A percentile compares a stretch with the other conserved stretches of the same genome.
These are phyloP conservation scores for Barbus barbus DNA, from an alignment of 2,113 vertebrate species.

Conservation along the genomic window DNA sequence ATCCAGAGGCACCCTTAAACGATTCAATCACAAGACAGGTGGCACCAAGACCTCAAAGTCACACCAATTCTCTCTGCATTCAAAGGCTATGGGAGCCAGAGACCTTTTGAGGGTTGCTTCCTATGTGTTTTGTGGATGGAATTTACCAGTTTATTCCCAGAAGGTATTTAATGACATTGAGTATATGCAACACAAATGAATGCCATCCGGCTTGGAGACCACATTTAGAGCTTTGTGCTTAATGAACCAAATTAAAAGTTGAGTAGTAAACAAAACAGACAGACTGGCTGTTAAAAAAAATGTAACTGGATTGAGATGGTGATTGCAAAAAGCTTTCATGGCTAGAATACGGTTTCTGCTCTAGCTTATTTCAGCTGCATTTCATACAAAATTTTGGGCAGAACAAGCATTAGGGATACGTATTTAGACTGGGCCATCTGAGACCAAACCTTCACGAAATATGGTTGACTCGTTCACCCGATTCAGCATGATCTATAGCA, in stretches of 20 bases:
- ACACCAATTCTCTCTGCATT: background rate
- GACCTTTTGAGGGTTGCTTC: background rate
- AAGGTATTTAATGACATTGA: background rate
- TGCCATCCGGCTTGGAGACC: background rate
- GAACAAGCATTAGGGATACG: background rate
- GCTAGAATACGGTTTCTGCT: slow-evolving; percentile 31
- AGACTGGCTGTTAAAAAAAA: background rate
- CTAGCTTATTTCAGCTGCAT: slow-evolving; percentile 29
- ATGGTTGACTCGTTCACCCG: slow-evolving; percentile 35
- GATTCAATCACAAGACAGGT: slow-evolving; percentile 45
- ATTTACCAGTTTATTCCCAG: background rate
- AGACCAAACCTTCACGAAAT: slow-evolving; percentile 17
- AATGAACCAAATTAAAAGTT: background rate
- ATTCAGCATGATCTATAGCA: slow-evolving; percentile 55
- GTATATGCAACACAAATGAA: background rate
- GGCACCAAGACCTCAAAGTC: slow-evolving; percentile 9
- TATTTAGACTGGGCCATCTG: background rate
- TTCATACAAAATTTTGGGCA: background rate
- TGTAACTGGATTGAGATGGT: background rate
- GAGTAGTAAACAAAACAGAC: slow-evolving; percentile 22
- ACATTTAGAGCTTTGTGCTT: background rate
- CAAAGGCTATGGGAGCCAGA: background rate
- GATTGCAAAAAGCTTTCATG: slow-evolving; percentile 52
- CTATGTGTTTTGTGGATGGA: background rate
- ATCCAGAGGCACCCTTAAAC: slow-evolving; percentile 36